Evolutionary conservation across 2,113 vertebrate species (phyloP).

Genomic region (Colaptes auratus): DNA sequence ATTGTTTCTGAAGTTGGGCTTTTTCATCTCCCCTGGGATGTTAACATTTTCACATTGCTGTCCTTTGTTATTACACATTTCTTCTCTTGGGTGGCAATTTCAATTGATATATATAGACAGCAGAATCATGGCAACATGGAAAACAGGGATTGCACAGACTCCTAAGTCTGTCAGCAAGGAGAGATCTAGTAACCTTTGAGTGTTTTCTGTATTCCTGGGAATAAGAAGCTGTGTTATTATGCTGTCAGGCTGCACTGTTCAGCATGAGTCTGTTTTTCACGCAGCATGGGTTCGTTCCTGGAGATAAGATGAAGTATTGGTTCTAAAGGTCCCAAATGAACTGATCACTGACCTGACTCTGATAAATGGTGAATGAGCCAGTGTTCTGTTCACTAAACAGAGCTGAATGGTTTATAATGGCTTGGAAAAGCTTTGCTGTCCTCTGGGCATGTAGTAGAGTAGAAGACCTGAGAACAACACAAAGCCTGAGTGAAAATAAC

Average conservation of each 20-base stretch:
- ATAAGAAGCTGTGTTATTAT: not conserved
- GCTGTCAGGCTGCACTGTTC: not conserved
- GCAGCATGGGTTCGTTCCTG: not conserved
- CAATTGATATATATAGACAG: not conserved
- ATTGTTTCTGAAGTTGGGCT: not conserved
- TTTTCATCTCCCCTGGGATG: not conserved
- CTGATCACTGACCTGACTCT: not conserved
- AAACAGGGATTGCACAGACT: not conserved
- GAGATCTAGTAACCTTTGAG: not conserved
- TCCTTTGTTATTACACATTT: not conserved
- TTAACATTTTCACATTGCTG: not conserved
- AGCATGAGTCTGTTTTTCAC: not conserved
- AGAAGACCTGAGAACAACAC: not conserved
- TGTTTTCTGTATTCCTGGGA: not conserved
- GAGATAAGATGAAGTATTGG: not conserved
- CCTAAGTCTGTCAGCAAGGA: not conserved
- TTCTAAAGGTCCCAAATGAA: not conserved
- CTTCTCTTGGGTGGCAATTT: not conserved
- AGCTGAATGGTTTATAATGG: not conserved
- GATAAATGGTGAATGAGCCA: not conserved
- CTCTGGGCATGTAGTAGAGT: not conserved
- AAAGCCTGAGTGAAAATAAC: not conserved
- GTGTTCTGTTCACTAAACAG: not conserved
- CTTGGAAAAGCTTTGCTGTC: not conserved
- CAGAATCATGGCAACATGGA: not conserved